A percentile compares a stretch with the other conserved stretches of the same genome.
These are phyloP conservation scores for Leptocoma aspasia DNA, from an alignment of 2,113 vertebrate species.

Conservation along the genomic window DNA sequence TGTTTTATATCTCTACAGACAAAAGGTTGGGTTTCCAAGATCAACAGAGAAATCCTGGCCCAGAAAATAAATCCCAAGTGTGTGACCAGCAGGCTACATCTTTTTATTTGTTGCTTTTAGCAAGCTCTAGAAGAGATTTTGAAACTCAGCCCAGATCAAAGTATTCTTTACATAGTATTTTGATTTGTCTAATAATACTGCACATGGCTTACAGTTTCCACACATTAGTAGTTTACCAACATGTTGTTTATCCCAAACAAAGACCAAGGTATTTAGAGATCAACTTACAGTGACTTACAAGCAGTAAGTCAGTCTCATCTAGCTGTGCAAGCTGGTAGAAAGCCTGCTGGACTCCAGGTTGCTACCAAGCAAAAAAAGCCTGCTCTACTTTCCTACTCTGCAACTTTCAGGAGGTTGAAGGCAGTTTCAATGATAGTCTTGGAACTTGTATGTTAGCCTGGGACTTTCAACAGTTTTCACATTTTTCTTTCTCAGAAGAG, in stretches of 20 bases:
- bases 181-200: background rate
- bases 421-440: background rate
- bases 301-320: background rate
- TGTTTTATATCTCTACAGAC: background rate
- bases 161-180: background rate
- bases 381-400: background rate
- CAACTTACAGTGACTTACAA: background rate
- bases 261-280: background rate
- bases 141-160: background rate
- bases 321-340: background rate
- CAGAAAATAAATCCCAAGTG: conserved; percentile 12
- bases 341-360: background rate
- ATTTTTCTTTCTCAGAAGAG: background rate
- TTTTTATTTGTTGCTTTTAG: conserved; percentile 37
- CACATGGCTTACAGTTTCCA: background rate
- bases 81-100: conserved; percentile 5
- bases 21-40: conserved; percentile 7
- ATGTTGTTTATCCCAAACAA: background rate
- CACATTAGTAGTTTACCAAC: background rate
- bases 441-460: background rate
- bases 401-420: background rate
- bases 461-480: background rate
- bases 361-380: background rate
- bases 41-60: conserved; percentile 26
- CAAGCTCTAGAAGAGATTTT: background rate